Conservation (phyloP, 2,797 vertebrate genomes). For the Etheostoma perlongum region DNA sequence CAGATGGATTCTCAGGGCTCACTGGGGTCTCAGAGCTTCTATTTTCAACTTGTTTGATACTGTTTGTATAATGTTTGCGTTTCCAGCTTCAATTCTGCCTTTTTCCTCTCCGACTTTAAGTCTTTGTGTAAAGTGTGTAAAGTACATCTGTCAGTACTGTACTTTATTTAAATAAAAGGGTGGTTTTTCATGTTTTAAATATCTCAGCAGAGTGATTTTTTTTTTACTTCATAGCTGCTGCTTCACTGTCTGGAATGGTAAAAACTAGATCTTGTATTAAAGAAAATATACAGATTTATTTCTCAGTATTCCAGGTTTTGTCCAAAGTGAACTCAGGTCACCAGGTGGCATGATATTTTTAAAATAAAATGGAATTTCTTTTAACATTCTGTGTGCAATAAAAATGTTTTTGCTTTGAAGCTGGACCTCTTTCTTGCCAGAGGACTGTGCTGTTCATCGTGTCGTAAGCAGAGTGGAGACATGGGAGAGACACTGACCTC, state of each 20-base stretch:
- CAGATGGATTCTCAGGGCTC: conserved; percentile 60
- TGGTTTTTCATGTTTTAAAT: conserved; percentile 44
- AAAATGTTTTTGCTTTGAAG: not conserved
- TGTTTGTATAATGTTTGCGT: conserved; percentile 49
- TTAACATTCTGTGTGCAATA: not conserved
- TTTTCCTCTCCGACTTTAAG: conserved; percentile 22
- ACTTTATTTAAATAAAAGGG: conserved; percentile 52
- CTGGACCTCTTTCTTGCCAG: not conserved
- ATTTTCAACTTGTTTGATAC: conserved; percentile 61
- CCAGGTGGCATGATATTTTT: not conserved
- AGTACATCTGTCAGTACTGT: conserved; percentile 12
- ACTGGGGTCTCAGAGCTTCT: conserved; percentile 38
- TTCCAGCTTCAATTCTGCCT: conserved; percentile 34
- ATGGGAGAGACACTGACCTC: too few relatives aligned
- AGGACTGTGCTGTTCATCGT: not conserved
- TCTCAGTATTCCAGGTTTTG: not conserved
- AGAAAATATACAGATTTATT: too few relatives aligned
- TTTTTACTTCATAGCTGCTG: too few relatives aligned
- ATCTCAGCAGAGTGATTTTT: conserved; percentile 12
- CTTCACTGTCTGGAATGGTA: too few relatives aligned
- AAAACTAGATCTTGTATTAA: too few relatives aligned
- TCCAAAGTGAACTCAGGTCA: not conserved
- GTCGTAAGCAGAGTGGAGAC: too few relatives aligned
- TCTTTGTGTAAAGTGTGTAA: conserved; percentile 25
- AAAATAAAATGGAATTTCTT: too few relatives aligned